These are phyloP conservation scores for Erannis defoliaria DNA, from an alignment of 2,888 invertebrate species.

Conservation along the genomic window DNA sequence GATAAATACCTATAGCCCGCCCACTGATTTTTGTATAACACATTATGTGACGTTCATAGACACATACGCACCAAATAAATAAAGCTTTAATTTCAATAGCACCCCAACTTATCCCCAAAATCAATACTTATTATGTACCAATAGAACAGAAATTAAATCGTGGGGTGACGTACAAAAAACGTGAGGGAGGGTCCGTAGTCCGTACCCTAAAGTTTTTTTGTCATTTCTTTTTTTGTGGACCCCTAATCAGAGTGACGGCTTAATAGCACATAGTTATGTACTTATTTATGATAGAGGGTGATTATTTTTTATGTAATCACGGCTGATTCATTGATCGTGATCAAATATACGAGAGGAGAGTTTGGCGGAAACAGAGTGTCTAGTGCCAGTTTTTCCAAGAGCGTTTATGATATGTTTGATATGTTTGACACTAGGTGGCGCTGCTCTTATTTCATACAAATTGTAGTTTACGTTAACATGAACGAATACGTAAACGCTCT, in stretches of 20 bases:
- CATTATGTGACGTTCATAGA: background rate
- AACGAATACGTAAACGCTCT: too few relatives aligned
- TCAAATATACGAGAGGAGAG: background rate
- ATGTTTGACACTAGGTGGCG: too few relatives aligned
- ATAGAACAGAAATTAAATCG: slow-evolving; percentile 63
- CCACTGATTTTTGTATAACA: too few relatives aligned
- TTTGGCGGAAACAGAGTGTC: too few relatives aligned
- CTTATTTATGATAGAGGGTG: slow-evolving; percentile 63
- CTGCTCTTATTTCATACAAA: too few relatives aligned
- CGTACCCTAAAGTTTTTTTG: slow-evolving; percentile 62
- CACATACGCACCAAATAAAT: background rate
- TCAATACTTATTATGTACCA: slow-evolving; percentile 76
- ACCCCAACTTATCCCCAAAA: slow-evolving; percentile 58
- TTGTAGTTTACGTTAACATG: too few relatives aligned
- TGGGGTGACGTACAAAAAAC: slow-evolving; percentile 69
- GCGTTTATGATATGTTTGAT: too few relatives aligned
- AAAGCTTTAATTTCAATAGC: slow-evolving; percentile 16
- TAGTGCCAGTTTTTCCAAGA: too few relatives aligned
- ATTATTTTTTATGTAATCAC: slow-evolving; percentile 32
- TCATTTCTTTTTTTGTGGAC: slow-evolving; percentile 56
- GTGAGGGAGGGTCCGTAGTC: slow-evolving; percentile 61
- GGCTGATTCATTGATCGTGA: background rate
- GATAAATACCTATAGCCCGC: too few relatives aligned
- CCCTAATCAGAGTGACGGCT: slow-evolving; percentile 63
- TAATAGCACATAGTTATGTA: slow-evolving; percentile 67